Evolutionary conservation across 2,113 vertebrate genomes (phyloP), one percentile per base, ranked within the genome.

Genomic region (Prochilodus magdalenae): DNA sequence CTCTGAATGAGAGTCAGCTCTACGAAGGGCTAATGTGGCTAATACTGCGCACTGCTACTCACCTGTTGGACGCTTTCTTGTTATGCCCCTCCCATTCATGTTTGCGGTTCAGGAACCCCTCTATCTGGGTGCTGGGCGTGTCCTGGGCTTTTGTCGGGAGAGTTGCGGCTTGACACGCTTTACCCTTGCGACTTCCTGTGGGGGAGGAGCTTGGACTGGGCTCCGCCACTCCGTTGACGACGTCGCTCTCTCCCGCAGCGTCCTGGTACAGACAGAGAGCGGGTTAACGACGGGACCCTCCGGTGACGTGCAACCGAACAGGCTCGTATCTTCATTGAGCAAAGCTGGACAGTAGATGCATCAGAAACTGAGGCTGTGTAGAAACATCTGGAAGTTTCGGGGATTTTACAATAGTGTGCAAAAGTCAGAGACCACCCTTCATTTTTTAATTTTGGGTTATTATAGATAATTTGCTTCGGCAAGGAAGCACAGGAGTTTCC

Each of bases 1-100:
- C n/a, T n/a, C n/a, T n/a, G n/a, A n/a, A n/a, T n/a, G n/a, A n/a
- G n/a, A 44, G 40, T 10, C 40, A 8, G 40, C 40, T 8, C 5
- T 7, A 8, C 11, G 11, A 44, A 10, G 40, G 40, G 40, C 40
- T 44, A 44, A 11, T 1, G 40, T 4, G 40, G 40, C 1, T 11
- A 51, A 2, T 51, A 51, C 18, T 1, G 0, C 18, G 40, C 40
- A 11, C 40, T 44, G 40, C 40, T 44, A 14, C 20, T 14, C 87
- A 98, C 98, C 98, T 97, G 95, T 94, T 99, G 0, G 98, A 97
- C 1, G 98, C 98, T 88, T 99, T 99, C 91, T 99, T 99, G 90
- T 95, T 99, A 88, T 95, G 97, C 0, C 95, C 95, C 90, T 99
- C 98, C 96, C 96, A 98, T 81, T 99, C 97, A 0, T 98, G 98